Base-by-base conservation (phyloP, 2,797 vertebrate species). In the Lepus oiostolus region DNA sequence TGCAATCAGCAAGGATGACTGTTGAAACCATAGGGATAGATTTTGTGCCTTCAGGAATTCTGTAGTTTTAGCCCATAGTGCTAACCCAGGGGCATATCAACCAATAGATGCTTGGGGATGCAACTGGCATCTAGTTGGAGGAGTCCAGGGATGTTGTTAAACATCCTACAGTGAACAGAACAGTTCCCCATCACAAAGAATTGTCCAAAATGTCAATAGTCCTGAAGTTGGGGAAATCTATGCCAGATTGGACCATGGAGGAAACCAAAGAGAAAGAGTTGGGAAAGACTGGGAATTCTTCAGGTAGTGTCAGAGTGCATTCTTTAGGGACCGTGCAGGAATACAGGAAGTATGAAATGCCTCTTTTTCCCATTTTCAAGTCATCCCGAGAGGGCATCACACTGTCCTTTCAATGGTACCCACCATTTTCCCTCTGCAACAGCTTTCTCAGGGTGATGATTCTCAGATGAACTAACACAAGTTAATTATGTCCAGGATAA, bases 391-490 rank as follows among this genome's bases (percentile, higher is more conserved):
- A 70, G 62, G 32, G 12, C 38, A 74, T 86, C 4, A 42, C 54
- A 63, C 35, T 54, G 10, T 85, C 65, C 67, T 77, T 70, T 54
- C n/a, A 19, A 0, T 79, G 79, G 54, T 74, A 11, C 32, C 93
- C 17, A 90, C 71, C 22, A 17, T 76, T 47, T 93, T 92, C 65
- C 42, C 88, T 87, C 79, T 68, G 62, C 30, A 85, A 81, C 82
- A 47, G 88, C 42, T 58, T 88, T 81, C 35, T 74, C 85, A 96
- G 91, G 42, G 75, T 84, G 94, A 96, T 92, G 93, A 93, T 81
- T 96, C 88, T 96, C 93, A 94, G 88, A 96, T 93, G 94, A 96
- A 94, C 58, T 93, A 88, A 95, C 65, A 62, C 76, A 95, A 76
- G 47, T 79, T 89, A 96, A 92, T 95, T 93, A 93, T 77, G 91